Percentiles rank a stretch among this genome's conserved stretches.
Conservation (phyloP, 2,797 vertebrate species). For the Apogon talboti region DNA sequence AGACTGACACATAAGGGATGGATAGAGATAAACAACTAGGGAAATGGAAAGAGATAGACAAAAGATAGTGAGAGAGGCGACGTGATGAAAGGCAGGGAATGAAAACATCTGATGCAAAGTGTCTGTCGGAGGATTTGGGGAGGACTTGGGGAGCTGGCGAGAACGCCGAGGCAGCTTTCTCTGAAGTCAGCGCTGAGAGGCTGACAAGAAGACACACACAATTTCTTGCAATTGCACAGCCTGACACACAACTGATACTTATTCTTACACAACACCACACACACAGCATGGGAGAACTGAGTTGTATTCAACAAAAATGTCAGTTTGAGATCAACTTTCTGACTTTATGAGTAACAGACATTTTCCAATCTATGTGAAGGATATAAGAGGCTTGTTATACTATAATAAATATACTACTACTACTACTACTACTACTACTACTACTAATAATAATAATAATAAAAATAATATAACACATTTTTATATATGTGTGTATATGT, state of each 20-base stretch:
- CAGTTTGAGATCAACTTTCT: conserved; percentile 36
- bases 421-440: too few species aligned
- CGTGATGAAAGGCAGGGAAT: conserved; percentile 37
- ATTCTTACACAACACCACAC: conserved; percentile 43
- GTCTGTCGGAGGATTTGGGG: conserved; percentile 32
- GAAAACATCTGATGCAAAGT: conserved; percentile 48
- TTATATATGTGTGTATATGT: too few species aligned
- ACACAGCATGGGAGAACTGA: conserved; percentile 50
- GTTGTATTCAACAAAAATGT: conserved; percentile 41
- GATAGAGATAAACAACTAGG: conserved; percentile 5
- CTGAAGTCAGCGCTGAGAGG: conserved; percentile 42
- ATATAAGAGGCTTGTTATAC: too few species aligned
- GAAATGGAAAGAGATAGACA: conserved; percentile 6
- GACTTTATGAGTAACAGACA: conserved; percentile 40
- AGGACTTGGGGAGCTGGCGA: conserved; percentile 21
- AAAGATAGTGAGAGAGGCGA: conserved; percentile 9
- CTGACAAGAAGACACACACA: conserved; percentile 16
- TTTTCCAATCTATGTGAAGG: conserved; percentile 15
- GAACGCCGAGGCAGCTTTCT: conserved; percentile 32
- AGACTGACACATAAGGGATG: conserved; percentile 25
- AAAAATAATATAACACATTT: too few species aligned
- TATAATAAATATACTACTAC: too few species aligned
- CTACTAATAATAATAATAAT: too few species aligned
- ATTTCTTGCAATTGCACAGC: conserved; percentile 5
- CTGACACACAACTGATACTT: conserved; percentile 25